Base-by-base conservation (phyloP, 2,797 vertebrate species). In the Bovichtus variegatus region DNA sequence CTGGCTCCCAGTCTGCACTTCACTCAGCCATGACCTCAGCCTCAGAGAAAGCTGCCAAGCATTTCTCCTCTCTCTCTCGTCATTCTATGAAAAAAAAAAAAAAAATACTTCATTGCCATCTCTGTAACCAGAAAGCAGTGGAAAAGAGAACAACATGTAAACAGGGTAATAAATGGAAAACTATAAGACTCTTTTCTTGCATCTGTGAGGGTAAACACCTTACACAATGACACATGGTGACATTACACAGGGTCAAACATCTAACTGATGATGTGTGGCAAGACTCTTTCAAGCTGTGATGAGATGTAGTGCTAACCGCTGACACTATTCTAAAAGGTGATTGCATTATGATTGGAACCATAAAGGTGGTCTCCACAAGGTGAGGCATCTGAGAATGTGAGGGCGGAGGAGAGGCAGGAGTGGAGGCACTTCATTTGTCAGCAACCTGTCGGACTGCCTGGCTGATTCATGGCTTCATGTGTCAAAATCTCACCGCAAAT, bases 401-500 rank as follows among this genome's bases (percentile, higher is more conserved):
- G 54, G 36, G 46, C 18, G 18, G 75, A 81, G 72, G 55, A 49
- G 81, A 69, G 70, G 62, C 76, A 10, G 80, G 54, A 86, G 77
- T 6, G 12, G 62, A 71, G 68, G 49, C 87, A 87, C 85, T 91
- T 80, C 88, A 91, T 93, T 85, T 57, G 64, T 93, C 93, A 92
- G 57, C 87, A 66, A 67, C 81, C 84, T 64, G 86, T 72, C 87
- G 16, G 64, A 38, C 80, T 13, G 80, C 75, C 57, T 15, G 47
- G 25, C 59, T 90, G 91, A 93, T 91, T 89, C 86, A 88, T 77
- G 81, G 85, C 21, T 31, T 21, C 72, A 47, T 88, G 90, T 83
- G 85, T 91, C 89, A 85, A 81, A 83, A 82, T 74, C 85, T 81
- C 72, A 61, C 83, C 91, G 76, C 91, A 90, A 91, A 91, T 93